A percentile compares a stretch with the other conserved stretches of the same genome.
Evolutionary conservation across 2,797 vertebrate genomes (phyloP).

Genomic region (Vespertilio murinus): DNA sequence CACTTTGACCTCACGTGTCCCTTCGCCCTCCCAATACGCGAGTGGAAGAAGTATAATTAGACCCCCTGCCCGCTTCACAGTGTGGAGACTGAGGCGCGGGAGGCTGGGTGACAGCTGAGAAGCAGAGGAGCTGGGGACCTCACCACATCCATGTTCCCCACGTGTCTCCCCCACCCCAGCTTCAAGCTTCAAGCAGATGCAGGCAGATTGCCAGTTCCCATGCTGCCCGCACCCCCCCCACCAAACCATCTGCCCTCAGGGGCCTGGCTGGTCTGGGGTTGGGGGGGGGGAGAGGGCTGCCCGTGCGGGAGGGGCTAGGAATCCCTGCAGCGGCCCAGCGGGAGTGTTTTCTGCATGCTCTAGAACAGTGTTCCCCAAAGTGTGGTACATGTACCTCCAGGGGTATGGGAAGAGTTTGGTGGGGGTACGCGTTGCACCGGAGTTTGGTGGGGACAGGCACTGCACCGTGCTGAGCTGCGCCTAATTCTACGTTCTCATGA

Average conservation of each 20-base stretch:
- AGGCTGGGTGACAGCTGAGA: neutral
- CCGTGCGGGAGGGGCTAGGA: neutral
- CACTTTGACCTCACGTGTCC: neutral
- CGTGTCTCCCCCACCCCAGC: neutral
- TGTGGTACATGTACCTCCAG: too few relatives aligned
- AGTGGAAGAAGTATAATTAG: neutral
- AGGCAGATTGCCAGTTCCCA: neutral
- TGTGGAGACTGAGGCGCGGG: neutral
- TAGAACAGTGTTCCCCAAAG: too few relatives aligned
- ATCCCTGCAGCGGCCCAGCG: neutral
- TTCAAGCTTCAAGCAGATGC: neutral
- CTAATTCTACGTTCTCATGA: too few relatives aligned
- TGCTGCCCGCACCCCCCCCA: neutral
- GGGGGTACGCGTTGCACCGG: too few relatives aligned
- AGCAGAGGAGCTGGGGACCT: neutral
- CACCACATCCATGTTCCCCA: neutral
- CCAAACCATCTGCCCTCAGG: constrained; percentile 1
- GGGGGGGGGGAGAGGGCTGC: neutral
- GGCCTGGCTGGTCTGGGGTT: neutral
- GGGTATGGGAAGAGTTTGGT: too few relatives aligned
- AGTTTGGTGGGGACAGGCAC: too few relatives aligned
- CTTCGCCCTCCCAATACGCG: neutral
- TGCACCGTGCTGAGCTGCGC: too few relatives aligned
- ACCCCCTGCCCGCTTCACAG: neutral
- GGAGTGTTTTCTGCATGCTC: neutral